These are phyloP conservation scores for Cygnus atratus DNA, from an alignment of 2,113 vertebrate genomes.

Conservation along the genomic window DNA sequence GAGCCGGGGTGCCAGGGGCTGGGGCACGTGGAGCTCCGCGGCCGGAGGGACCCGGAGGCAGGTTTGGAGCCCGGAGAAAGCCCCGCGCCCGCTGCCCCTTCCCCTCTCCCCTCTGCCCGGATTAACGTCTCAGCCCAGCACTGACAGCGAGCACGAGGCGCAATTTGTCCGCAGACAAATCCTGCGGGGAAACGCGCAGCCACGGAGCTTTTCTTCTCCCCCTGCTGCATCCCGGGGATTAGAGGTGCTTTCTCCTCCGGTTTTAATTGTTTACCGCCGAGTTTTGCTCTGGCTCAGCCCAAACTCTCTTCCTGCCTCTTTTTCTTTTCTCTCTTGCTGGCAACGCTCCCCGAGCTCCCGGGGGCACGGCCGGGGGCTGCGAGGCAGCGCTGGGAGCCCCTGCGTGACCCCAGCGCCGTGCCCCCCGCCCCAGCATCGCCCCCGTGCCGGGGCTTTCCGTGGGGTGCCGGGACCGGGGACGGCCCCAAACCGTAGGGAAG, in stretches of 20 bases:
- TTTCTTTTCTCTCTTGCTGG: too few species aligned
- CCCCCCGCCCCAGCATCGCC: neutral
- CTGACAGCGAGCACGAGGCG: neutral
- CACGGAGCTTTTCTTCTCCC: neutral
- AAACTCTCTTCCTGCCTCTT: neutral
- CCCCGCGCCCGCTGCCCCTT: neutral
- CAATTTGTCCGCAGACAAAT: neutral
- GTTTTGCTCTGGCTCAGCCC: neutral
- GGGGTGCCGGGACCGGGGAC: neutral
- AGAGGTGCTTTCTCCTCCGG: neutral
- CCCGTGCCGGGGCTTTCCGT: neutral
- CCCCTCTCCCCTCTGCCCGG: neutral
- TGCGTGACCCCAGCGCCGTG: neutral
- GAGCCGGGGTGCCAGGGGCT: too few species aligned
- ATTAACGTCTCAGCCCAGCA: neutral
- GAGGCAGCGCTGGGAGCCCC: accelerated
- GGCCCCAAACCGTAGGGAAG: neutral
- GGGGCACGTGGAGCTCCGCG: too few species aligned
- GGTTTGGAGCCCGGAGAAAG: neutral
- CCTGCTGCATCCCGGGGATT: neutral
- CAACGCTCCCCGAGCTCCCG: neutral
- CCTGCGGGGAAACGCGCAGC: neutral
- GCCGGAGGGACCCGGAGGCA: too few species aligned
- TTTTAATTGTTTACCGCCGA: neutral
- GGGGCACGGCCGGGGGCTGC: neutral